A percentile compares a stretch with the other conserved stretches of the same genome.
phyloP scores from a whole-genome alignment of 2,888 invertebrate genomes.

The Tethea ocularis region DNA sequence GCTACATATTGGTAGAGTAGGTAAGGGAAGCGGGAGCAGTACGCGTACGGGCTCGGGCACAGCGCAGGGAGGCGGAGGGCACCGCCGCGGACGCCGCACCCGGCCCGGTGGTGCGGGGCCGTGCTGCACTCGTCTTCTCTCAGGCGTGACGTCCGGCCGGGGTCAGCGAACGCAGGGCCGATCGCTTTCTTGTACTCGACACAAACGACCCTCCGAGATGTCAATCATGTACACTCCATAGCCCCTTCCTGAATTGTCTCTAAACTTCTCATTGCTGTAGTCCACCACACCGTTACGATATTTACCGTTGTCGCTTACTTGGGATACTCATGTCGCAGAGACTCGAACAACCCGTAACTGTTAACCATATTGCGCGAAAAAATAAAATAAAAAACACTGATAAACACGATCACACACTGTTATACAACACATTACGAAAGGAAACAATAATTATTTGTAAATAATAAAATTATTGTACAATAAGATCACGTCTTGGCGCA shows the following conservation, averaged over 20 bases:
- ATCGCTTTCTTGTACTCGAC: slow-evolving; percentile 73
- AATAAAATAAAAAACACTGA: slow-evolving; percentile 4
- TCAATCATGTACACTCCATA: slow-evolving; percentile 60
- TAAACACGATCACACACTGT: slow-evolving; percentile 30
- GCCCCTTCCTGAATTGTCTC: background rate
- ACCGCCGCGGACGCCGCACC: slow-evolving; percentile 31
- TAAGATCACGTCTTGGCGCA: slow-evolving; percentile 50
- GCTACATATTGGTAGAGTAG: slow-evolving; percentile 14
- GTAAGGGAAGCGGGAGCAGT: slow-evolving; percentile 24
- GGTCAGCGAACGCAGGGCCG: slow-evolving; percentile 78
- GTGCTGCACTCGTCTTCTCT: slow-evolving; percentile 74
- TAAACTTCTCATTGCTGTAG: background rate
- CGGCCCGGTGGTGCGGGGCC: slow-evolving; percentile 30
- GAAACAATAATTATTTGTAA: slow-evolving; percentile 33
- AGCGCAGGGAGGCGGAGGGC: slow-evolving; percentile 20
- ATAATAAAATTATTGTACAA: slow-evolving; percentile 49
- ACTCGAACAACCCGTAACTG: background rate
- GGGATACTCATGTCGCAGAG: background rate
- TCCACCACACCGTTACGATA: slow-evolving; percentile 30
- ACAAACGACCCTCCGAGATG: slow-evolving; percentile 72
- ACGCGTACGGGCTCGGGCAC: slow-evolving; percentile 2
- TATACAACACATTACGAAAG: slow-evolving; percentile 7
- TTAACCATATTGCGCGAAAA: background rate
- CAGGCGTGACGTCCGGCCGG: slow-evolving; percentile 78
- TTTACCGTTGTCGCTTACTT: background rate